phyloP scores from a whole-genome alignment of 2,888 invertebrate species.

The Acronicta psi region DNA sequence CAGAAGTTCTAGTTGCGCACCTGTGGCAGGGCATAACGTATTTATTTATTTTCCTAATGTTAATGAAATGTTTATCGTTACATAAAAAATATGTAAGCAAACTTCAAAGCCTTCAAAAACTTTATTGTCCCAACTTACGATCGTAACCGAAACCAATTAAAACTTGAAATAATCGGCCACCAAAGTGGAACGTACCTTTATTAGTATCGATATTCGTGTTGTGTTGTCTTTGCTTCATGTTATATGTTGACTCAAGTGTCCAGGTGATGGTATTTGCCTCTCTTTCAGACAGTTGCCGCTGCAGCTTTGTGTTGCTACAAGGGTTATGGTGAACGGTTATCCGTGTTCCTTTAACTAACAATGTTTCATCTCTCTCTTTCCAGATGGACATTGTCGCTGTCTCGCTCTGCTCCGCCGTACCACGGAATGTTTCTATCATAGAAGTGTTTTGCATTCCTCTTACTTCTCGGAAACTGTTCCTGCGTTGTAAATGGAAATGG shows the following conservation, averaged over 20 bases:
- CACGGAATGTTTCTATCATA: slow-evolving; percentile 57
- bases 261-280: slow-evolving; percentile 66
- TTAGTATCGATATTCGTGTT: slow-evolving; percentile 63
- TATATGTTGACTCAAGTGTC: slow-evolving; percentile 75
- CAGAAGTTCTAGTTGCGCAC: no score
- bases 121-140: slow-evolving; percentile 12
- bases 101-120: no score
- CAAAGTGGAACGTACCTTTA: slow-evolving; percentile 36
- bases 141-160: slow-evolving; percentile 33
- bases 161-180: slow-evolving; percentile 26
- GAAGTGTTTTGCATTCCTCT: slow-evolving; percentile 59
- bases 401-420: slow-evolving; percentile 64
- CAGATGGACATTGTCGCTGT: slow-evolving; percentile 76
- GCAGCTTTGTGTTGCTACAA: slow-evolving; percentile 77
- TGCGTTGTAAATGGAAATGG: slow-evolving; percentile 49
- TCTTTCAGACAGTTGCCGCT: slow-evolving; percentile 72
- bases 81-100: no score
- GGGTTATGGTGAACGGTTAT: slow-evolving; percentile 76
- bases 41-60: no score
- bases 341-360: slow-evolving; percentile 74
- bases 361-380: slow-evolving; percentile 85
- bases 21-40: no score
- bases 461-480: slow-evolving; percentile 48
- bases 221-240: slow-evolving; percentile 62
- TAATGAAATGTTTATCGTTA: no score